These are phyloP conservation scores for Propithecus deckenii DNA, from an alignment of 2,797 vertebrate genomes.

Conservation along the genomic window DNA sequence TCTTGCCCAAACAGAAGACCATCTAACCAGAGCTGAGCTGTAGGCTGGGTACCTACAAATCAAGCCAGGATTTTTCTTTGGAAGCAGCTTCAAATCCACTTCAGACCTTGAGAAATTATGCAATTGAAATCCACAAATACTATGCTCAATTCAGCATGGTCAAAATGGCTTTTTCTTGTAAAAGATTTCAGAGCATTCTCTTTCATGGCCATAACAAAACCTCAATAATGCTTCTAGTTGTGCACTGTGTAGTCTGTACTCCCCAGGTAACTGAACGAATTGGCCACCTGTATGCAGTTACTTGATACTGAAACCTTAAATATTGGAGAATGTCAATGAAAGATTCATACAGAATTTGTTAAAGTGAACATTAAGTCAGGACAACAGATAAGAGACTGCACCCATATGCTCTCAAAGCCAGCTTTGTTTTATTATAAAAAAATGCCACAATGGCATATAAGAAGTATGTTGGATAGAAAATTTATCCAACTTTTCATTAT, in stretches of 20 bases:
- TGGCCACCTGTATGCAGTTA: not conserved
- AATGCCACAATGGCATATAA: not conserved
- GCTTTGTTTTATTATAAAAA: not conserved
- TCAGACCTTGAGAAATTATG: not conserved
- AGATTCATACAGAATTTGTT: not conserved
- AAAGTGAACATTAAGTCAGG: not conserved
- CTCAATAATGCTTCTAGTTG: not conserved
- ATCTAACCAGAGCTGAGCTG: not conserved
- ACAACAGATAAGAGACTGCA: not conserved
- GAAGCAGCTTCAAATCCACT: not conserved
- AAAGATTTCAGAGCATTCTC: not conserved
- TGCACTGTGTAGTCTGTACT: not conserved
- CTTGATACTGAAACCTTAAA: not conserved
- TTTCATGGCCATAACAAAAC: not conserved
- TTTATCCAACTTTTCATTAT: not conserved
- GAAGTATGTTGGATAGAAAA: not conserved
- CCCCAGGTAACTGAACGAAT: not conserved
- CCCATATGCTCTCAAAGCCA: not conserved
- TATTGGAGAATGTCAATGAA: not conserved
- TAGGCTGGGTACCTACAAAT: not conserved
- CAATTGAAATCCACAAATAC: not conserved
- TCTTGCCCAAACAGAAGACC: not conserved
- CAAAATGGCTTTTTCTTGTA: not conserved
- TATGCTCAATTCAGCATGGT: not conserved
- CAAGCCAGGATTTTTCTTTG: not conserved